phyloP scores from a whole-genome alignment of 2,113 vertebrate genomes.

The Petrocephalus zakoni region DNA sequence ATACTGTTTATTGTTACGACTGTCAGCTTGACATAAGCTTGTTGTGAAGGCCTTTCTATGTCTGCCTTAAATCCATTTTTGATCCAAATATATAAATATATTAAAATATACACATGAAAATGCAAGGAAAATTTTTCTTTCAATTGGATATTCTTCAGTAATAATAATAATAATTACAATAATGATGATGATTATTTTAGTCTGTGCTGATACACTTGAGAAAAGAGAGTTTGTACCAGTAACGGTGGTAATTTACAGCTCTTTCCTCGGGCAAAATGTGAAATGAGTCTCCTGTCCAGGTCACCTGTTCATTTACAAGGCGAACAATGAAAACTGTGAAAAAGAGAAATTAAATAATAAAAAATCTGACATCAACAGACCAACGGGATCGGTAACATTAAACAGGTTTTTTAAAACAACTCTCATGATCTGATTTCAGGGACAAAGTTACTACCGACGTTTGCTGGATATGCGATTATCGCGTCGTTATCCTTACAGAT shows the following conservation, averaged over 20 bases:
- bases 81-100: background rate
- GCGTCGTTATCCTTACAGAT: background rate
- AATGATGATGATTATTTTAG: background rate
- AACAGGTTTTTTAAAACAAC: background rate
- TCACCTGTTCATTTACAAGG: background rate
- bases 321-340: background rate
- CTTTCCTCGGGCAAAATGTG: background rate
- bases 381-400: background rate
- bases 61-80: background rate
- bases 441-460: background rate
- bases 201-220: background rate
- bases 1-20: background rate
- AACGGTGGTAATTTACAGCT: background rate
- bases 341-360: background rate
- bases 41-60: background rate
- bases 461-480: background rate
- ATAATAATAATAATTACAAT: background rate
- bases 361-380: background rate
- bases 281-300: background rate
- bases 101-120: background rate
- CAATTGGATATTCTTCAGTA: background rate
- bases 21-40: background rate
- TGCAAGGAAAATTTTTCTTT: background rate
- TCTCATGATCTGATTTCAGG: background rate
- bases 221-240: background rate